phyloP scores from a whole-genome alignment of 2,888 invertebrate species.

The Enchytraeus crypticus region DNA sequence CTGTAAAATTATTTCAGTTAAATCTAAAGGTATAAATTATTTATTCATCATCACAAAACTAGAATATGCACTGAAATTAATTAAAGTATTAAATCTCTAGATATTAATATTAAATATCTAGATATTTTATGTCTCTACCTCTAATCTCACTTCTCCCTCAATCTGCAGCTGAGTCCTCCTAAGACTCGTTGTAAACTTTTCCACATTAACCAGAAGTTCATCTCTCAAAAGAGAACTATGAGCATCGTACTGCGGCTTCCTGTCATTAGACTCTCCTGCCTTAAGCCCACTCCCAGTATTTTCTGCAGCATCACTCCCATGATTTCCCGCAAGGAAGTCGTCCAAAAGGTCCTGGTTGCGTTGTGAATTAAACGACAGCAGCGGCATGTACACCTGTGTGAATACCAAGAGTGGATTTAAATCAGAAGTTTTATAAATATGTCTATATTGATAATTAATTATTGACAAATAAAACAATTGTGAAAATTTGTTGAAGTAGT shows the following conservation, averaged over 20 bases:
- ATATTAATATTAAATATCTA: too few relatives aligned
- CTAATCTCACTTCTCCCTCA: slow-evolving; percentile 58
- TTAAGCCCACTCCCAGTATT: too few relatives aligned
- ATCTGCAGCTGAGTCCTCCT: slow-evolving; percentile 65
- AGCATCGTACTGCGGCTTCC: neutral
- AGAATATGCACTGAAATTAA: neutral
- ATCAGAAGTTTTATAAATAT: neutral
- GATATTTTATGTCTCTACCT: too few relatives aligned
- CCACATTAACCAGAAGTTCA: slow-evolving; percentile 53
- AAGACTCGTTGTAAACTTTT: slow-evolving; percentile 53
- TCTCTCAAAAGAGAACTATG: slow-evolving; percentile 49
- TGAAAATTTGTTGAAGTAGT: too few relatives aligned
- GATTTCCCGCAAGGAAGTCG: too few relatives aligned
- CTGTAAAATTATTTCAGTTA: too few relatives aligned
- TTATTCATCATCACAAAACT: neutral
- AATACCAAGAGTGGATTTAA: neutral
- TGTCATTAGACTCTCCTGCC: neutral
- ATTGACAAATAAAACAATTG: too few relatives aligned
- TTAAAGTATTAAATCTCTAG: neutral
- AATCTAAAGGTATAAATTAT: too few relatives aligned
- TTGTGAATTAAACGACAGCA: slow-evolving; percentile 45
- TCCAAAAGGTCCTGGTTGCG: slow-evolving; percentile 5
- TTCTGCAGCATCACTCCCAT: too few relatives aligned
- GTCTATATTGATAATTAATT: slow-evolving; percentile 8
- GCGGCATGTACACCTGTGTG: slow-evolving; percentile 44